A percentile compares a stretch with the other conserved stretches of the same genome.
These are phyloP conservation scores for Epizoanthus ramosus DNA, from an alignment of 92 coral and sea anemone species.

Conservation along the genomic window DNA sequence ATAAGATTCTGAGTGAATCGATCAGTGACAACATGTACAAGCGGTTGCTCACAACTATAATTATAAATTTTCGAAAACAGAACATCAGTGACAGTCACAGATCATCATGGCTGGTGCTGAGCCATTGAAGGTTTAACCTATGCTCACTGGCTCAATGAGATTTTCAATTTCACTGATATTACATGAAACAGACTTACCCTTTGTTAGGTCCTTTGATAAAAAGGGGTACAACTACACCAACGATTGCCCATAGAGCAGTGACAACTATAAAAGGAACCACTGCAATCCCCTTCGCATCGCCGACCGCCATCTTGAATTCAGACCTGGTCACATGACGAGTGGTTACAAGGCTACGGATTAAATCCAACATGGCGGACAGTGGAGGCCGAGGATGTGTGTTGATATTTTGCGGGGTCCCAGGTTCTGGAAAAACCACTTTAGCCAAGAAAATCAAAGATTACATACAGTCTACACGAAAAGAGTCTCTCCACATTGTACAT, in stretches of 20 bases:
- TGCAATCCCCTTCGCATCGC: constrained; percentile 64
- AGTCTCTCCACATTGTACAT: constrained; percentile 63
- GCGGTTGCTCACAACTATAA: no score
- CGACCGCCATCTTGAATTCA: constrained; percentile 68
- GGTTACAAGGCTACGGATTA: constrained; percentile 20
- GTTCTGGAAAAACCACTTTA: constrained; percentile 82
- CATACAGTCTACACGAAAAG: constrained; percentile 27
- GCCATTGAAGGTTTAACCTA: no score
- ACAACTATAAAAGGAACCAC: constrained; percentile 83
- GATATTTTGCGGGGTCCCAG: constrained; percentile 88
- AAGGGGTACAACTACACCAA: constrained; percentile 87
- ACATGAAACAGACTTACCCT: constrained; percentile 61
- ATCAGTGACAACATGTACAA: no score
- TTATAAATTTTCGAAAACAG: no score
- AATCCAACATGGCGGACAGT: constrained; percentile 72
- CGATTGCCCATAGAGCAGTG: constrained; percentile 85
- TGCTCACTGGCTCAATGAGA: no score
- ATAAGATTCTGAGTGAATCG: no score
- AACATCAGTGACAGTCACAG: no score
- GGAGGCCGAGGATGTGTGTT: constrained; percentile 46
- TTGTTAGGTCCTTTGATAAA: constrained; percentile 90
- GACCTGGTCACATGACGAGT: constrained; percentile 24
- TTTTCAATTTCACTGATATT: no score
- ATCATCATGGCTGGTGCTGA: no score
- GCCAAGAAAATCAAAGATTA: constrained; percentile 58